Conservation (phyloP, 2,797 vertebrate genomes). For the Hirundo rustica region DNA sequence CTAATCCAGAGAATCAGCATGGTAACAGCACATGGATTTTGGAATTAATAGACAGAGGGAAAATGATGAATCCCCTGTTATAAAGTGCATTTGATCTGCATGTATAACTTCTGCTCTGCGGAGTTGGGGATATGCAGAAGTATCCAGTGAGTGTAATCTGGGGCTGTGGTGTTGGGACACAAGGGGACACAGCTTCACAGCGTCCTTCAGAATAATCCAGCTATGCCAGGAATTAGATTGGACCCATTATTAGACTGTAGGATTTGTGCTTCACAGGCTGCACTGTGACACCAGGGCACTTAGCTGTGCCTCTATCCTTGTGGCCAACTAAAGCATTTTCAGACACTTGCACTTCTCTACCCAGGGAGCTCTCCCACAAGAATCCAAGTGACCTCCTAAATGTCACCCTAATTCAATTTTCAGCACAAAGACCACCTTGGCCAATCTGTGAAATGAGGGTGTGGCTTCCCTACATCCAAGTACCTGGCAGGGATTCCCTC, state of each 20-base stretch:
- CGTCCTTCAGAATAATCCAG: not conserved
- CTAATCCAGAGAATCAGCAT: not conserved
- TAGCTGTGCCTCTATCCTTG: not conserved
- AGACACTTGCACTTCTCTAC: not conserved
- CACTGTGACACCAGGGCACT: accelerated
- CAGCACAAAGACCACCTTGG: not conserved
- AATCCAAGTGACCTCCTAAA: not conserved
- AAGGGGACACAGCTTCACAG: accelerated
- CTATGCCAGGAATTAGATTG: not conserved
- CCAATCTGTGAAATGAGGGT: not conserved
- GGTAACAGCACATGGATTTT: not conserved
- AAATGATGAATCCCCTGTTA: not conserved
- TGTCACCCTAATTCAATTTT: not conserved
- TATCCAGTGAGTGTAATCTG: not conserved
- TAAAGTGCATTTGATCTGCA: not conserved
- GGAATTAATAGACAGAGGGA: not conserved
- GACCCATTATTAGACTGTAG: not conserved
- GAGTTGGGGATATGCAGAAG: accelerated
- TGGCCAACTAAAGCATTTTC: not conserved
- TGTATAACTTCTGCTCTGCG: not conserved
- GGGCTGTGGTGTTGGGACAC: not conserved
- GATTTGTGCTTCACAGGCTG: not conserved
- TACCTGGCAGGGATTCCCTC: not conserved
- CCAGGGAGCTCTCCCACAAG: not conserved
- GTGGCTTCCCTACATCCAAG: not conserved